Evolutionary conservation across 1,140 invertebrate species (phyloP).

Genomic region (Euura saliciscinereae): DNA sequence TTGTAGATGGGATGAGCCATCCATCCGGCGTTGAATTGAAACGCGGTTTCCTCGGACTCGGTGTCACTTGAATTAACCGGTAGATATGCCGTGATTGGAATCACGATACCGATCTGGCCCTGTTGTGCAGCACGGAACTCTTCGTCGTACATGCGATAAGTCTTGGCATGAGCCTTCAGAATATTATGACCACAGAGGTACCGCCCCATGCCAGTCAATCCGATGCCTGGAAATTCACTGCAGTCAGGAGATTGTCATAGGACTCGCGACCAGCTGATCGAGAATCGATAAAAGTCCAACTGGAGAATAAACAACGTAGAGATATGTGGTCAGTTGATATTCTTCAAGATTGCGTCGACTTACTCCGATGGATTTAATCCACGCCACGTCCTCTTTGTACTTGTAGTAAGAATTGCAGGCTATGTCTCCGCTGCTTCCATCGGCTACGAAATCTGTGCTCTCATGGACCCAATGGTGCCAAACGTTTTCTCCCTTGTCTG

Average conservation of each 20-base stretch:
- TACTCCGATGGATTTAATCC: slow-evolving; percentile 58
- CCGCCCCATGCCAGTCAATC: too few species aligned
- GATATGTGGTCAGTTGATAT: slow-evolving; percentile 64
- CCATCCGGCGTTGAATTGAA: background rate
- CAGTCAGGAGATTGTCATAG: too few species aligned
- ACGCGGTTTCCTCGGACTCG: background rate
- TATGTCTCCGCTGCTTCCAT: slow-evolving; percentile 61
- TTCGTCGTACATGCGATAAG: slow-evolving; percentile 8
- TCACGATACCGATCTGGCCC: background rate
- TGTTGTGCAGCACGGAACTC: background rate
- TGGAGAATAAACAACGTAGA: slow-evolving; percentile 41
- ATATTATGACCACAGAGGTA: too few species aligned
- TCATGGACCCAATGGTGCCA: slow-evolving; percentile 68
- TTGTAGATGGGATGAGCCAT: background rate
- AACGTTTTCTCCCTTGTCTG: slow-evolving; percentile 59
- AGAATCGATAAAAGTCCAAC: slow-evolving; percentile 26
- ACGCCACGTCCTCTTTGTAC: slow-evolving; percentile 57
- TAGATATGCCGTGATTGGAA: background rate
- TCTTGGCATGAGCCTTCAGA: too few species aligned
- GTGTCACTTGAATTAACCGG: background rate
- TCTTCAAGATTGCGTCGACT: slow-evolving; percentile 35
- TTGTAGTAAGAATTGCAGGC: slow-evolving; percentile 53
- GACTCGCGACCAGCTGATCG: too few species aligned
- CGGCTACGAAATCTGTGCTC: slow-evolving; percentile 57
- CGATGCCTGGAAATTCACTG: too few species aligned